Conservation (phyloP, 2,888 invertebrate species). For the Flabesymbios commensalis region DNA sequence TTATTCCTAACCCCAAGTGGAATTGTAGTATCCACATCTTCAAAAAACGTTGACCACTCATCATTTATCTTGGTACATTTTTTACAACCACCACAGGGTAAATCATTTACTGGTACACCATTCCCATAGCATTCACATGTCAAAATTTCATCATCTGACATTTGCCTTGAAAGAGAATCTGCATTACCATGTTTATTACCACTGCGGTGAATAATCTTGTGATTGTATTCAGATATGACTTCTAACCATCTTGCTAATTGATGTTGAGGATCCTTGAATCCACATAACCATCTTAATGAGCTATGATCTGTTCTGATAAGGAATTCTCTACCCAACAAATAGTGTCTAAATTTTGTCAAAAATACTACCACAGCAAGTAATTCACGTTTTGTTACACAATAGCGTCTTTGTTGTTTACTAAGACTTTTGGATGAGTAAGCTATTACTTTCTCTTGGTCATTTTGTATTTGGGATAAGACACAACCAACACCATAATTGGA, state of each 20-base stretch:
- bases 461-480: neutral
- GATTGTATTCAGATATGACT: too few relatives aligned
- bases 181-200: neutral
- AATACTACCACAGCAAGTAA: constrained; percentile 1
- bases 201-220: neutral
- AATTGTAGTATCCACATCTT: too few relatives aligned
- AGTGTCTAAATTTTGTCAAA: neutral
- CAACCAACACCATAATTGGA: neutral
- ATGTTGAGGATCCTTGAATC: neutral
- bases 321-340: neutral
- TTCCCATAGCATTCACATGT: too few relatives aligned
- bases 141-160: too few relatives aligned
- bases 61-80: too few relatives aligned
- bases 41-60: too few relatives aligned
- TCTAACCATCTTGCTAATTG: neutral
- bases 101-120: too few relatives aligned
- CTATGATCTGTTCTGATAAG: neutral
- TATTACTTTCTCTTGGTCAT: neutral
- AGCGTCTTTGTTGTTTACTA: neutral
- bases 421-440: neutral
- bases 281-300: neutral
- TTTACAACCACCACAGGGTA: too few relatives aligned
- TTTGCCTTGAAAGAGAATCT: neutral
- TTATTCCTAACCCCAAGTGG: too few relatives aligned
- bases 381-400: constrained; percentile 1